Conservation (phyloP, 2,888 invertebrate genomes). For the Clunio marinus region DNA sequence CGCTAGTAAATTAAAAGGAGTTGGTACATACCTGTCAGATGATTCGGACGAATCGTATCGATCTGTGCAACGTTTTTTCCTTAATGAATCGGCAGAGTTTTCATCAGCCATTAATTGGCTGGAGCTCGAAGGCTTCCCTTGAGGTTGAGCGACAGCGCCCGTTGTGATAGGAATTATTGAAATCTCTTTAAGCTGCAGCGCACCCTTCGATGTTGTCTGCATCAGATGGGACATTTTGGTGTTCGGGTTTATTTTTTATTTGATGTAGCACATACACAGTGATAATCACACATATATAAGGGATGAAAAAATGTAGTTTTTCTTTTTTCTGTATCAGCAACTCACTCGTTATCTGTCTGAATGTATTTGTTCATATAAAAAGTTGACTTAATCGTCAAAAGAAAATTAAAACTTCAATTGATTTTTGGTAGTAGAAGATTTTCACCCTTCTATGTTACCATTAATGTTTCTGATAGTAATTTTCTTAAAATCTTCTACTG, state of each 20-base stretch:
- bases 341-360: neutral
- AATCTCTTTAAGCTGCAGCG: conserved; percentile 31
- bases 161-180: conserved; percentile 35
- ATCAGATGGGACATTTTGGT: conserved; percentile 22
- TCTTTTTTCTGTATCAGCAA: neutral
- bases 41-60: conserved; percentile 91
- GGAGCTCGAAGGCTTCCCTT: conserved; percentile 28
- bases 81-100: conserved; percentile 52
- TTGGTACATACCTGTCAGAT: conserved; percentile 76
- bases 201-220: conserved; percentile 8
- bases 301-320: neutral
- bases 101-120: conserved; percentile 42
- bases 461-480: too few species aligned
- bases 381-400: neutral
- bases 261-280: neutral
- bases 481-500: too few species aligned
- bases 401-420: too few species aligned
- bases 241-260: neutral
- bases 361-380: neutral
- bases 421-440: too few species aligned
- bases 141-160: neutral
- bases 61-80: conserved; percentile 83
- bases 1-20: conserved; percentile 16
- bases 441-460: too few species aligned
- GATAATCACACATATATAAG: neutral